Base-by-base conservation (phyloP, 2,888 invertebrate species). In the Caenorhabditis virilis region DNA sequence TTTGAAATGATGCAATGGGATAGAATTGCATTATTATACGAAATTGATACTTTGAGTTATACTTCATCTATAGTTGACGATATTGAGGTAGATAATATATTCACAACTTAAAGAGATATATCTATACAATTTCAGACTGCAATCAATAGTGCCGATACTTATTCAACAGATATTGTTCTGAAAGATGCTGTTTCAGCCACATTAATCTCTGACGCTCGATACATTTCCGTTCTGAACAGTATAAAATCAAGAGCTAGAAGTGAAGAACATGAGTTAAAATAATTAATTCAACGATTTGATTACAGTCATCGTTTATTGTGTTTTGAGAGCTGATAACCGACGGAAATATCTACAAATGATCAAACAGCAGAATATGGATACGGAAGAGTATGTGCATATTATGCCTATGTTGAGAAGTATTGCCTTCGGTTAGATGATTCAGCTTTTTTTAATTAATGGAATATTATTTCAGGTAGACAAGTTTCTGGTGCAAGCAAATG, bases 301-400 rank as follows among this genome's bases (percentile, higher is more conserved):
- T 36, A 13, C 13, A 30, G 30, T 30, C 30, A 30, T 30, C 6
- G 13, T 30, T 30, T 6, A 9, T 6, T 9, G 30, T 36, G 5
- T 36, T 15, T 15, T 36, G 36, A 36, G 13, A 6, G 36, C 36
- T 13, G 36, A 7, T 36, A 5, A 7, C 5, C 11, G 16, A 13
- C 36, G 36, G n/a, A 13, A 13, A 13, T 36, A 36, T 9, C 36
- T 36, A 5, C 5, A n/a, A 36, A 7, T 36, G 7, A n/a, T 36
- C 36, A 36, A 36, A 36, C 5, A 36, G 5, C 11, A 36, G n/a
- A 15, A 7, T 13, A 72, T 80, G 74, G 54, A 36, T n/a, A 72
- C 42, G 16, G 65, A 77, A 43, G 80, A 80, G 39, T 80, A 72
- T 47, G 77, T 80, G 11, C 76, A 71, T 54, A 69, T 80, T 22